phyloP scores from a whole-genome alignment of 2,888 invertebrate genomes.

The Cryptus viduatorius region DNA sequence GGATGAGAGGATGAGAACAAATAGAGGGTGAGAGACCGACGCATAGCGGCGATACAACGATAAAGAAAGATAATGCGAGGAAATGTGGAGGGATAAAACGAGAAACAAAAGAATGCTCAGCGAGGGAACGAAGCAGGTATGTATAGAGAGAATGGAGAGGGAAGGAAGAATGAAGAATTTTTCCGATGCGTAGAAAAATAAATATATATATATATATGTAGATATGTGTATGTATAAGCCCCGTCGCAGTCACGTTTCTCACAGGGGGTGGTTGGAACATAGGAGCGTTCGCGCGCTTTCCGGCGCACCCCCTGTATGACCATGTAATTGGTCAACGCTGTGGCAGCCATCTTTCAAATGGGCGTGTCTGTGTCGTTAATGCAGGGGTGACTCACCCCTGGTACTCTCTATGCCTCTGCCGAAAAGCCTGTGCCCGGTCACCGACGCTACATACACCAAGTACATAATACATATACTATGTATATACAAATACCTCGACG shows the following conservation, averaged over 20 bases:
- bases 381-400: conserved; percentile 82
- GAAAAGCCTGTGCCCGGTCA: conserved; percentile 71
- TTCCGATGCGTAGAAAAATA: conserved; percentile 69
- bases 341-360: conserved; percentile 81
- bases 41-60: conserved; percentile 25
- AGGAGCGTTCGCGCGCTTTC: conserved; percentile 78
- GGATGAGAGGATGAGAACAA: conserved; percentile 24
- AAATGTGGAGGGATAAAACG: conserved; percentile 67
- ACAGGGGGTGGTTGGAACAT: conserved; percentile 63
- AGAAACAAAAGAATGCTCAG: conserved; percentile 72
- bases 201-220: conserved; percentile 29
- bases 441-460: conserved; percentile 41
- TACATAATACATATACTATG: neutral
- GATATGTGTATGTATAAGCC: conserved; percentile 54
- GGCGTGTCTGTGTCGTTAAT: conserved; percentile 79
- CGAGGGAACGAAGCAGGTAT: conserved; percentile 55
- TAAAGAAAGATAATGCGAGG: conserved; percentile 35
- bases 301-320: conserved; percentile 74
- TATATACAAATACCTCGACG: conserved; percentile 47
- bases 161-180: conserved; percentile 66
- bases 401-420: conserved; percentile 49
- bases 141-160: conserved; percentile 48
- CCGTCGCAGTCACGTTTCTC: conserved; percentile 59
- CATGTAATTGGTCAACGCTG: conserved; percentile 79
- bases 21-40: conserved; percentile 3